Base-by-base conservation (phyloP, 2,888 invertebrate species). In the Trimorus sp. region DNA sequence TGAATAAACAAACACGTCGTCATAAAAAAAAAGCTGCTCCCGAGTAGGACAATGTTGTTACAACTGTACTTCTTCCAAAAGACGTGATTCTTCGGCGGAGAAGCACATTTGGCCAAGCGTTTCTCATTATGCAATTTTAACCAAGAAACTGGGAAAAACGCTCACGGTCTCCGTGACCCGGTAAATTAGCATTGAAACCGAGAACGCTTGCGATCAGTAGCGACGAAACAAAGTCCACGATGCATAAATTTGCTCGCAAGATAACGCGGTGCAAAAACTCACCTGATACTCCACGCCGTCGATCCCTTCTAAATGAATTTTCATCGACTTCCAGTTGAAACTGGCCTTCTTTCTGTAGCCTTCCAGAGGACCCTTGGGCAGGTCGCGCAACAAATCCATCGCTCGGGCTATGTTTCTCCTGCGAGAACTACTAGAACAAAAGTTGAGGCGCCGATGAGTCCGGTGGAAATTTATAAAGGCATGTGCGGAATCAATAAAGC, bases 251-350 rank as follows among this genome's bases (percentile, higher is more conserved):
- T 26, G 26, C 26, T 26, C 26, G 26, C 26, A 26, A 26, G 26
- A 26, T 26, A 51, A 37, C 51, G 14, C 14, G 16, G n/a, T 1
- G 45, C 7, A 59, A 66, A 71, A 73, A 73, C 40, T 59, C 91
- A 98, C 98, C 95, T 97, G 97, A 79, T 95, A 94, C 89, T 94
- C 93, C 42, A 98, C 91, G 82, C 94, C 92, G 63, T 96, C 95
- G 88, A 96, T 95, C 84, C 96, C 96, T 90, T 97, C 97, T 79
- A 98, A 93, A 69, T 96, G 94, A 54, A 96, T 89, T 89, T 96
- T 96, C 91, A 98, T 93, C 82, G 94, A 93, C 92, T 97, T 97
- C 97, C 98, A 98, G 90, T 97, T 94, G 88, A 98, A 98, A 14
- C 95, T 94, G 0, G 97, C 95, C 84, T 93, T 81, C 85, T 94